Conservation (phyloP, 1,140 invertebrate species). For the Drosophila biarmipes region DNA sequence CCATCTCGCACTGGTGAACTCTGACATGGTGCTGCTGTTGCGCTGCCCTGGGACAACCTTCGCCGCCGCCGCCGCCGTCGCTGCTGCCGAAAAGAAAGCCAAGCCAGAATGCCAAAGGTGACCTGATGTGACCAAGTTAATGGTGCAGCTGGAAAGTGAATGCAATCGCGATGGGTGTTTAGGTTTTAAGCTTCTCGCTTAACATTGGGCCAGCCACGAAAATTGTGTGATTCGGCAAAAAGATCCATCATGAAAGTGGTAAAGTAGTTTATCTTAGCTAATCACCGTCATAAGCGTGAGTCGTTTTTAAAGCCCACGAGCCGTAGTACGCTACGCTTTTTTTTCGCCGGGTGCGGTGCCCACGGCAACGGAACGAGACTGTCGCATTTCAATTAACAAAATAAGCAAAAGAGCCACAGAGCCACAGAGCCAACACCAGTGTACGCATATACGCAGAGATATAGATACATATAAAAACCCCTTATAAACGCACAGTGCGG, state of each 20-base stretch:
- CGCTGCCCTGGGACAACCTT: conserved; percentile 35
- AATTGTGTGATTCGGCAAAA: conserved; percentile 41
- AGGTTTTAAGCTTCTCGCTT: conserved; percentile 9
- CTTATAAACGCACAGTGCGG: conserved; percentile 13
- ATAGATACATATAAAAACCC: not conserved
- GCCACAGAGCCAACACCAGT: conserved; percentile 14
- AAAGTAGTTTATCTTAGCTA: conserved; percentile 35
- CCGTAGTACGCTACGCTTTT: not conserved
- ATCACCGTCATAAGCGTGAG: conserved; percentile 25
- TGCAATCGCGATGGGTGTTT: conserved; percentile 38
- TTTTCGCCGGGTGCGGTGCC: conserved; percentile 43
- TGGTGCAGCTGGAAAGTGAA: conserved; percentile 46
- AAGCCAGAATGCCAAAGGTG: conserved; percentile 45
- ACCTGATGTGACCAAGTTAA: conserved; percentile 32
- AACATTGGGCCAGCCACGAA: conserved; percentile 39
- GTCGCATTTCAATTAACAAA: conserved; percentile 77
- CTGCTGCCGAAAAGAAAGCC: conserved; percentile 39
- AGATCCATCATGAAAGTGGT: conserved; percentile 28
- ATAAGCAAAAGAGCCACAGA: conserved; percentile 63
- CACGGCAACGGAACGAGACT: conserved; percentile 40
- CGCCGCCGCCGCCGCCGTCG: conserved; percentile 20
- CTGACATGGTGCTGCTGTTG: conserved; percentile 20
- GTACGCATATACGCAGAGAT: not conserved
- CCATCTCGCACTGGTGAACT: conserved; percentile 30
- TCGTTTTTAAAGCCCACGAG: conserved; percentile 19